Evolutionary conservation across 2,888 invertebrate genomes (phyloP).

Genomic region (Hoplodrina blanda): DNA sequence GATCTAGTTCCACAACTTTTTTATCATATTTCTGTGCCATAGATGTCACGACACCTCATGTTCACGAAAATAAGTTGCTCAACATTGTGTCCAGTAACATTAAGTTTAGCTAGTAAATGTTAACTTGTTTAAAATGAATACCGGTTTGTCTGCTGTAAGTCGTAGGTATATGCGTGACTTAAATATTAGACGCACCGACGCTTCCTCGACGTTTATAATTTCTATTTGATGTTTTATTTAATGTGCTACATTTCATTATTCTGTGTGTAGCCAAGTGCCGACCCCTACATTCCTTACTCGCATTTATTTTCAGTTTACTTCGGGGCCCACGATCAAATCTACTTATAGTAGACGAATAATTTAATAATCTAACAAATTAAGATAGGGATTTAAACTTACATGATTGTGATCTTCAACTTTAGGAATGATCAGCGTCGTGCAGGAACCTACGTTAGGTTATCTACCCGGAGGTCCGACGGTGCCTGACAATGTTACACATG

Average conservation of each 20-base stretch:
- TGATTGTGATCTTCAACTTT: neutral
- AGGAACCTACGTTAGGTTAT: neutral
- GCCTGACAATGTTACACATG: slow-evolving; percentile 4
- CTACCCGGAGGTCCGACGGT: neutral
- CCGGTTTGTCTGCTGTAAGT: too few species aligned
- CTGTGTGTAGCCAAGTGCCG: neutral
- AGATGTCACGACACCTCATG: neutral
- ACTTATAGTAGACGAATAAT: neutral
- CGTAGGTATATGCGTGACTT: too few species aligned
- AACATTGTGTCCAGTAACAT: neutral
- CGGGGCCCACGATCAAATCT: neutral
- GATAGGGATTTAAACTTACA: neutral
- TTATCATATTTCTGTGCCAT: neutral
- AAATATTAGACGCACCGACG: too few species aligned
- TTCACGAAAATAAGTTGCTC: neutral
- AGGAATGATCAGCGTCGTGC: neutral
- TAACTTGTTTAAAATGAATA: neutral
- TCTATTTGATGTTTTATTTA: neutral
- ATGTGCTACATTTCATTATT: neutral
- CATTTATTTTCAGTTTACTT: slow-evolving; percentile 25
- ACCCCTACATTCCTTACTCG: neutral
- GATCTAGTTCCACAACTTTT: neutral
- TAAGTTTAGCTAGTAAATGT: neutral
- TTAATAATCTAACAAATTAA: neutral
- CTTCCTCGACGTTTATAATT: neutral